These are phyloP conservation scores for Meiosimyza decipiens DNA, from an alignment of 2,888 invertebrate genomes.

Conservation along the genomic window DNA sequence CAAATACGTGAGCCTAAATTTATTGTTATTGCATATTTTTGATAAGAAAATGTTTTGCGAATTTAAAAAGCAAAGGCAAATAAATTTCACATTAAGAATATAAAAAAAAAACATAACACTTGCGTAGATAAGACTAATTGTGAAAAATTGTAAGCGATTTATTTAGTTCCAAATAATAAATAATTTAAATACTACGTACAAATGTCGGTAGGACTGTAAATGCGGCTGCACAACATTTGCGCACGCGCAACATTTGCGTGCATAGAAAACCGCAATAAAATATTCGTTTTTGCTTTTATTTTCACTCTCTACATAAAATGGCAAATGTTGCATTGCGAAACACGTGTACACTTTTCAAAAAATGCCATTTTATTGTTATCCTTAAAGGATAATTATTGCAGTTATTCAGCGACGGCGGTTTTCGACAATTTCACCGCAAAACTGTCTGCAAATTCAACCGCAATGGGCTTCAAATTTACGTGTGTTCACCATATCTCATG, in stretches of 20 bases:
- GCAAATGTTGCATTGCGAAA: no score
- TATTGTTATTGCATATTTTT: slow-evolving; percentile 21
- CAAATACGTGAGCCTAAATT: slow-evolving; percentile 16
- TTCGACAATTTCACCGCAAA: slow-evolving; percentile 50
- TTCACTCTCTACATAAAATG: no score
- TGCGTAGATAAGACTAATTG: no score
- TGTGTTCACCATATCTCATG: neutral
- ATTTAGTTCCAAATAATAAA: no score
- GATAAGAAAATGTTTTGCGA: slow-evolving; percentile 45
- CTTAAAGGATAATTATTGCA: no score
- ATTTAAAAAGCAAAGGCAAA: slow-evolving; percentile 49
- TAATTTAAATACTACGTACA: no score
- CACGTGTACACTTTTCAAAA: no score
- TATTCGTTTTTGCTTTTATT: no score
- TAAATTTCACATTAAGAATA: slow-evolving; percentile 40
- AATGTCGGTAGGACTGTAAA: no score
- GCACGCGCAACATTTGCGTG: neutral
- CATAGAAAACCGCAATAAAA: no score
- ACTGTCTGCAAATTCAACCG: slow-evolving; percentile 34
- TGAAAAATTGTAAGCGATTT: no score
- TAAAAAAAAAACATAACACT: neutral
- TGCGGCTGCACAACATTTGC: neutral
- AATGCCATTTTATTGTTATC: no score
- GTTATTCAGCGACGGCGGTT: slow-evolving; percentile 40
- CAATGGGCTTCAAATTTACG: slow-evolving; percentile 5